These are phyloP conservation scores for Lumbricus terrestris DNA, from an alignment of 2,888 invertebrate genomes.

Conservation along the genomic window DNA sequence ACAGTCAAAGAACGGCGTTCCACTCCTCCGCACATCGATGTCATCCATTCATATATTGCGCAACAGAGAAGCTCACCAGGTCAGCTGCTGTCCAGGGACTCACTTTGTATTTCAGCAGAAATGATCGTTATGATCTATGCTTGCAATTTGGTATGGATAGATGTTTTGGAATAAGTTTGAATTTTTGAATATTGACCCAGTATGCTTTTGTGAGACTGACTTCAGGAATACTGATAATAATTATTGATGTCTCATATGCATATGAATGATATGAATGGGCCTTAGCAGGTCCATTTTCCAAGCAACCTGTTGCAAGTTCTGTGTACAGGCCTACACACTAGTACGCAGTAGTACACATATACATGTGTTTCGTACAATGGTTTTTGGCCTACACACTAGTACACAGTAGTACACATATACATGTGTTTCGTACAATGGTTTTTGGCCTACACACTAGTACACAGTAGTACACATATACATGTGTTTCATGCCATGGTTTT, in stretches of 20 bases:
- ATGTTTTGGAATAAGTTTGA: background rate
- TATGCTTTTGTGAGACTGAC: background rate
- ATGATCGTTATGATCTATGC: no score
- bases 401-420: no score
- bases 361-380: no score
- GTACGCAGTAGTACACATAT: no score
- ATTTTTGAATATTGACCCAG: background rate
- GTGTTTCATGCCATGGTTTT: background rate
- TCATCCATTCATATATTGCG: conserved; percentile 5
- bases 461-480: no score
- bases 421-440: no score
- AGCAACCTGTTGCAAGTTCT: background rate
- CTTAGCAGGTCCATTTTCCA: background rate
- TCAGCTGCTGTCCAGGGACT: background rate
- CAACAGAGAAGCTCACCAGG: background rate
- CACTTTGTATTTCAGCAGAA: background rate
- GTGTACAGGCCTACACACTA: no score
- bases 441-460: no score
- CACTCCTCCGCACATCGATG: conserved; percentile 69
- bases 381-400: no score
- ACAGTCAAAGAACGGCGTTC: conserved; percentile 91
- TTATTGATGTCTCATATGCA: background rate
- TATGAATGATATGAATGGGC: background rate
- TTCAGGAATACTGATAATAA: no score
- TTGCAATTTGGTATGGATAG: no score